Evolutionary conservation across 2,888 invertebrate genomes (phyloP).

Genomic region (Rotaria macrura): DNA sequence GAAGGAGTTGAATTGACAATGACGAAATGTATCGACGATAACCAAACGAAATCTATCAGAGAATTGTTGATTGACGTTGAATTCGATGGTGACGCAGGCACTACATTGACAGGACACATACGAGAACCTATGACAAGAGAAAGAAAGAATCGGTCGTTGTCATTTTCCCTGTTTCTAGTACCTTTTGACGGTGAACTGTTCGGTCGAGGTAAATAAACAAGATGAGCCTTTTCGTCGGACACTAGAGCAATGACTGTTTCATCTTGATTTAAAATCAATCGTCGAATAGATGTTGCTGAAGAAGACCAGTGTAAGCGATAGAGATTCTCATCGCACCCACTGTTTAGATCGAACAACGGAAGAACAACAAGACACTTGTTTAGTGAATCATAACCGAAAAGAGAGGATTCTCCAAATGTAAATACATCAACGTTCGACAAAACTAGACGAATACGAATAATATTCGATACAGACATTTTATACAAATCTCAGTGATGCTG

Average conservation of each 20-base stretch:
- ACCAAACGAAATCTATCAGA: not conserved
- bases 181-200: not conserved
- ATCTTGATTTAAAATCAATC: not conserved
- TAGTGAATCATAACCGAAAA: not conserved
- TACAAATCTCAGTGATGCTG: no score
- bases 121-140: not conserved
- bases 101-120: not conserved
- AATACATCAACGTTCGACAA: not conserved
- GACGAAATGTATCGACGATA: not conserved
- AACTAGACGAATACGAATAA: not conserved
- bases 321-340: no score
- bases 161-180: not conserved
- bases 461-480: not conserved
- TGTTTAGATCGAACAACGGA: not conserved
- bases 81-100: not conserved
- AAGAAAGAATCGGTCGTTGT: not conserved
- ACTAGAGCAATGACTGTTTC: not conserved
- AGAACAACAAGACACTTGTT: not conserved
- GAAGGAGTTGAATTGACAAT: not conserved
- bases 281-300: not conserved
- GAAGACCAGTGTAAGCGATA: not conserved
- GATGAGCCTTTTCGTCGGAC: not conserved
- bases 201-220: not conserved
- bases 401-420: constrained; percentile 7
- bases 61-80: not conserved